These are phyloP conservation scores for Drepana falcataria DNA, from an alignment of 2,888 invertebrate genomes.

Conservation along the genomic window DNA sequence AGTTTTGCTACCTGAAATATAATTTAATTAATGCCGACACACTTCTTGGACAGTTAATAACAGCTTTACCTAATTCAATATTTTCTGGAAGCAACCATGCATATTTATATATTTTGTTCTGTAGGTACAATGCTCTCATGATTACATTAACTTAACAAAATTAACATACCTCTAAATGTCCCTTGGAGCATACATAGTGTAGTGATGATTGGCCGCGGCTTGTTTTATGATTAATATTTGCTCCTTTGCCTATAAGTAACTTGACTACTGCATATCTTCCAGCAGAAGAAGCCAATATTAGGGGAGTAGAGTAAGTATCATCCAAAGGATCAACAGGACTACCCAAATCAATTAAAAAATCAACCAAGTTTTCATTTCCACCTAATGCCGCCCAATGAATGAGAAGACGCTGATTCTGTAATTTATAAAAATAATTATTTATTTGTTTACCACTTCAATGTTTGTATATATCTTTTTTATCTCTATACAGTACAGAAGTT, in stretches of 20 bases:
- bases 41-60: too few relatives aligned
- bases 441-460: too few relatives aligned
- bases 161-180: conserved; percentile 81
- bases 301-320: conserved; percentile 87
- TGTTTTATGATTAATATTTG: conserved; percentile 85
- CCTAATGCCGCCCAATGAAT: conserved; percentile 90
- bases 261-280: conserved; percentile 84
- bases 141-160: not conserved
- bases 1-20: conserved; percentile 80
- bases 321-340: conserved; percentile 84
- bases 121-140: not conserved
- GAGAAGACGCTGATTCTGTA: conserved; percentile 83
- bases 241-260: conserved; percentile 82
- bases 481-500: too few relatives aligned
- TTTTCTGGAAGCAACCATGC: too few relatives aligned
- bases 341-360: conserved; percentile 81
- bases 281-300: conserved; percentile 89
- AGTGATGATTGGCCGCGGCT: conserved; percentile 87
- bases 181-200: conserved; percentile 92
- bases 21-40: not conserved
- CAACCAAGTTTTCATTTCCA: conserved; percentile 86
- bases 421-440: conserved; percentile 15
- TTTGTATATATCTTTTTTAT: too few relatives aligned
- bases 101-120: too few relatives aligned
- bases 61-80: too few relatives aligned